Conservation (phyloP, 2,888 invertebrate genomes). For the Aspidiotus destructor region DNA sequence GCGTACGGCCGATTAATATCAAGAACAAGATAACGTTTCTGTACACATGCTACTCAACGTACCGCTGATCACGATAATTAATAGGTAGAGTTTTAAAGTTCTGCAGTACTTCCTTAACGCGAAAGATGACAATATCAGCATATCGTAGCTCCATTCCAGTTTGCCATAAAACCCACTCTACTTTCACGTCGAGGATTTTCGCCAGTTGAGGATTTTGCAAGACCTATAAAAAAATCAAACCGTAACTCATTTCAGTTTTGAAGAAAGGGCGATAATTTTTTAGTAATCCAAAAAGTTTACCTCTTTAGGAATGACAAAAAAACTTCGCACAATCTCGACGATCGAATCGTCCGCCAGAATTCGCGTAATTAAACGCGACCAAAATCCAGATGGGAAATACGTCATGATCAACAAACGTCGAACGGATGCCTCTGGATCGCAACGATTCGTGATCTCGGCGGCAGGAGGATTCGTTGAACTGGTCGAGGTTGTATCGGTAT, state of each 20-base stretch:
- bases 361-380: slow-evolving; percentile 88
- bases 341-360: slow-evolving; percentile 81
- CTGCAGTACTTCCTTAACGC: slow-evolving; percentile 69
- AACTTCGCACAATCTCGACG: slow-evolving; percentile 62
- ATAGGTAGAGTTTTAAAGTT: slow-evolving; percentile 46
- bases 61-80: slow-evolving; percentile 44
- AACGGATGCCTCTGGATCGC: slow-evolving; percentile 51
- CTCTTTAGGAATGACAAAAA: slow-evolving; percentile 61
- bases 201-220: slow-evolving; percentile 54
- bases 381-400: slow-evolving; percentile 96
- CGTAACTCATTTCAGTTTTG: neutral
- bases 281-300: slow-evolving; percentile 40
- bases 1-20: slow-evolving; percentile 41
- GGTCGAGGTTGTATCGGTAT: neutral
- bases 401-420: slow-evolving; percentile 80
- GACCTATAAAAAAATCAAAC: slow-evolving; percentile 42
- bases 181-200: slow-evolving; percentile 42
- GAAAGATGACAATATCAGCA: slow-evolving; percentile 64
- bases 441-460: slow-evolving; percentile 43
- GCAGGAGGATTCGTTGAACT: slow-evolving; percentile 13
- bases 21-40: neutral
- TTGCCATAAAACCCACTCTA: slow-evolving; percentile 91
- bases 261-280: no score
- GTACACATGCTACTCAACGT: neutral
- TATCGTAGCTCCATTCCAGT: slow-evolving; percentile 79